phyloP scores from a whole-genome alignment of 92 coral and sea anemone genomes.

The Pocillopora grandis region DNA sequence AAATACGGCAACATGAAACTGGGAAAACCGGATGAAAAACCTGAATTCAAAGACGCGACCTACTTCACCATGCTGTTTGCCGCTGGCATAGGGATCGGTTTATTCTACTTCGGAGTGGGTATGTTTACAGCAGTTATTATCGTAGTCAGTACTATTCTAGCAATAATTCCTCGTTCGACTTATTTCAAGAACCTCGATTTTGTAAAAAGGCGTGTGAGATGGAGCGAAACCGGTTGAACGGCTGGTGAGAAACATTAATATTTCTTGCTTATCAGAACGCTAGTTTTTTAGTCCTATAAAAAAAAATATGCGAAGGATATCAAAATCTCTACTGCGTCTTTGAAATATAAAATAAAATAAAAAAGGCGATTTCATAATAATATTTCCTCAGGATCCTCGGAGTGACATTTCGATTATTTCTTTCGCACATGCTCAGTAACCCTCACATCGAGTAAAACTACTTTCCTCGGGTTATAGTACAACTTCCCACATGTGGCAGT shows the following conservation, averaged over 20 bases:
- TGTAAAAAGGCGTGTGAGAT: neutral
- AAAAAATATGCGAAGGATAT: too few relatives aligned
- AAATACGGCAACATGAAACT: conserved; percentile 84
- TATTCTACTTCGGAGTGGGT: conserved; percentile 86
- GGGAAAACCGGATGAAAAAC: conserved; percentile 91
- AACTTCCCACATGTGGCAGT: conserved; percentile 18
- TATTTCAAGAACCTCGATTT: neutral
- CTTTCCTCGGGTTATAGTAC: conserved; percentile 19
- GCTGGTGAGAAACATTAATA: neutral
- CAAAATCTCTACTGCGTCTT: too few relatives aligned
- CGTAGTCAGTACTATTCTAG: too few relatives aligned
- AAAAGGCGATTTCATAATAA: too few relatives aligned
- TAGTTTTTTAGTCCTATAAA: too few relatives aligned
- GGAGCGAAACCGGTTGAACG: neutral
- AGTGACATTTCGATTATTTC: neutral
- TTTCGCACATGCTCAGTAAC: conserved; percentile 33
- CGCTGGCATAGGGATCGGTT: conserved; percentile 90
- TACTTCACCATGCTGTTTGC: conserved; percentile 97
- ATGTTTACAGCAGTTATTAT: neutral
- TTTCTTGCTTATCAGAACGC: neutral
- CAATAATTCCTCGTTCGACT: neutral
- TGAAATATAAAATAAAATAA: too few relatives aligned
- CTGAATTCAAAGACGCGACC: conserved; percentile 85
- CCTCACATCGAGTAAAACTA: conserved; percentile 32
- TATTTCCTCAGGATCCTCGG: too few relatives aligned